Evolutionary conservation across 1,140 invertebrate genomes (phyloP), one percentile per base, ranked within the genome.

Genomic region (Mizuhopecten yessoensis): DNA sequence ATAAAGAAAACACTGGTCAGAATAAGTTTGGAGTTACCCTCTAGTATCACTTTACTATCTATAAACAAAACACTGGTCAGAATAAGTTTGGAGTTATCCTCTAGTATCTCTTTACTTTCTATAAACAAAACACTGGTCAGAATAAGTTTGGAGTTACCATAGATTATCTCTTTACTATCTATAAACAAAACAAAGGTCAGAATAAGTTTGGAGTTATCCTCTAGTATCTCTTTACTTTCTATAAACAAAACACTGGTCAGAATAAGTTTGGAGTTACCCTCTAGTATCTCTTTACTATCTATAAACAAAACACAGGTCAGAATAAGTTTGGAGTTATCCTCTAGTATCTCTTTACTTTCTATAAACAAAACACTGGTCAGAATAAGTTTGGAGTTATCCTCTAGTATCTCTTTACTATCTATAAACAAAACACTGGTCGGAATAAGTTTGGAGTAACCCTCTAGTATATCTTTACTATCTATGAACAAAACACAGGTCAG

Each of bases 1-100:
- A 98, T 7, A 99, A 49, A 49, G 11, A 49, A 49, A 49, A 49
- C 45, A 23, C 20, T n/a, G n/a, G 20, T 20, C 20, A n/a, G 20
- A 49, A 49, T 23, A 49, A 49, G 11, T 49, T 49, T 49, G 13
- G 11, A 20, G 20, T 49, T 49, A 23, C 45, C 20, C 15, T 49
- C 20, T 10, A 49, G 11, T 20, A 49, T 49, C 45, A 1, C 45
- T 15, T 49, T 49, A 49, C 45, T 49, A 23, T 49, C 45, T 49
- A 23, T 23, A 49, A 49, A 23, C 13, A 39, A 49, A 49, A 49
- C 20, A 23, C 45, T 2, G 11, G 10, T 17, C 15, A 15, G 15
- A 49, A 23, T 20, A 15, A 20, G 45, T 49, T 2, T 49, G n/a
- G n/a, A 49, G 1, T 49, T 5, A 49, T 20, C 20, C 45, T 20